Evolutionary conservation across 1,140 invertebrate genomes (phyloP).

Genomic region (Leptoteleia sp.): DNA sequence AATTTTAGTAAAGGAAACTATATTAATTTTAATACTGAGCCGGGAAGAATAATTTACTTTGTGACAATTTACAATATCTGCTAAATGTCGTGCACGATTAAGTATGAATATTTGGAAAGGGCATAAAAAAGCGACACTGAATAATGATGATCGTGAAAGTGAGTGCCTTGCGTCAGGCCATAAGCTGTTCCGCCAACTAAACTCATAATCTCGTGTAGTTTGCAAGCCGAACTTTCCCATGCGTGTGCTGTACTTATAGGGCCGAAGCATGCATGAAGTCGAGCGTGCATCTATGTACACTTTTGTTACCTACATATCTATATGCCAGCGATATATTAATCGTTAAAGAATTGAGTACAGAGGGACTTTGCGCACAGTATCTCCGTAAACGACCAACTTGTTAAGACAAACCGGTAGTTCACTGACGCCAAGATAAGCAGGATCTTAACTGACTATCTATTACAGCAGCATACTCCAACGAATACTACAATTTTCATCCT

Average conservation of each 20-base stretch:
- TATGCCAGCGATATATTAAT: conserved; percentile 70
- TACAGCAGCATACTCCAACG: neutral
- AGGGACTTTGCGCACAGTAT: conserved; percentile 20
- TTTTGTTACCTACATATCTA: conserved; percentile 62
- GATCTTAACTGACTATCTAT: conserved; percentile 6
- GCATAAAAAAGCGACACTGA: conserved; percentile 3
- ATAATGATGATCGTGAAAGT: conserved; percentile 76
- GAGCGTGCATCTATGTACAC: conserved; percentile 58
- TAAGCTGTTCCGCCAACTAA: conserved; percentile 76
- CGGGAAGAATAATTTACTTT: too few species aligned
- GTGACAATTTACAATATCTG: too few species aligned
- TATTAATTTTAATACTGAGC: too few species aligned
- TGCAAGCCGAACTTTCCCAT: conserved; percentile 79
- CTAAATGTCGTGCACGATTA: too few species aligned
- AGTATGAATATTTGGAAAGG: too few species aligned
- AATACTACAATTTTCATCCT: too few species aligned
- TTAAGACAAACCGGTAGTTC: conserved; percentile 66
- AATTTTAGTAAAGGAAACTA: too few species aligned
- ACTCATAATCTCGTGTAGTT: conserved; percentile 80
- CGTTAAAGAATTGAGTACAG: conserved; percentile 66
- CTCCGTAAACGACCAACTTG: conserved; percentile 18
- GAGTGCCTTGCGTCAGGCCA: conserved; percentile 63
- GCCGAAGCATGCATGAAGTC: conserved; percentile 73
- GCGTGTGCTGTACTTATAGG: conserved; percentile 68
- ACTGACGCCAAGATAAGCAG: conserved; percentile 27